phyloP scores from a whole-genome alignment of 2,797 vertebrate genomes.

The Ibycter americanus region DNA sequence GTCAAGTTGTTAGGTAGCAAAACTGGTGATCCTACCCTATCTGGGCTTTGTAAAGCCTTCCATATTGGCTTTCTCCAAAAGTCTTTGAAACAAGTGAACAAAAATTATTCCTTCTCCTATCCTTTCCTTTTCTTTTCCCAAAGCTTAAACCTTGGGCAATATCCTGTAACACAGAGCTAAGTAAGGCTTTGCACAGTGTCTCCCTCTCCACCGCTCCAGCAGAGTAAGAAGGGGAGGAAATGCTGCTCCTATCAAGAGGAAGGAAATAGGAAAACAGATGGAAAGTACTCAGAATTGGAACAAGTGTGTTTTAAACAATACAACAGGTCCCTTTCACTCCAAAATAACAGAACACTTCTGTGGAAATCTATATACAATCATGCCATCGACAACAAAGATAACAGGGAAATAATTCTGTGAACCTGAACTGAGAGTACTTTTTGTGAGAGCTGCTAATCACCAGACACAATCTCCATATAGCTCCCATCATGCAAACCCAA shows the following conservation, averaged over 20 bases:
- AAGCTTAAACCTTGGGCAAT: not conserved
- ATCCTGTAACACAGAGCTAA: not conserved
- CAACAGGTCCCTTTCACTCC: constrained; percentile 61
- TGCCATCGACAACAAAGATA: constrained; percentile 84
- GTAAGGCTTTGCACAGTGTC: not conserved
- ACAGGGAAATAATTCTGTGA: constrained; percentile 88
- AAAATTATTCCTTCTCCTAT: not conserved
- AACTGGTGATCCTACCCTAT: not conserved
- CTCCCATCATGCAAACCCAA: not conserved
- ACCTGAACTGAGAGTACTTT: constrained; percentile 78
- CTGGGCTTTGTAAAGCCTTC: not conserved
- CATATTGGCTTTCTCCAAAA: fast-evolving
- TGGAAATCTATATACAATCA: constrained; percentile 81
- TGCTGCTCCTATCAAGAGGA: constrained; percentile 81
- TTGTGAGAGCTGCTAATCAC: constrained; percentile 61
- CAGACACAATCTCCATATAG: not conserved
- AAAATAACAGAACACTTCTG: constrained; percentile 62
- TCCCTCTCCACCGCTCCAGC: not conserved
- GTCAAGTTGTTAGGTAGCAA: not conserved
- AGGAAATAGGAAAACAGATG: constrained; percentile 89
- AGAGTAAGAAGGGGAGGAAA: constrained; percentile 68
- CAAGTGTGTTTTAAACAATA: constrained; percentile 73
- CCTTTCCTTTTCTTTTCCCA: not conserved
- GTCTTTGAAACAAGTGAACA: not conserved
- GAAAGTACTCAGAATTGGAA: constrained; percentile 78